Evolutionary conservation across 2,113 vertebrate genomes (phyloP).

Genomic region (pig (Sus scrofa)): T2T-Sscrofa CM000816.6:3825501-3826000

Average conservation of each 20-base stretch:
- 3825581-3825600: background rate
- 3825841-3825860: background rate
- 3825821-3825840: too few species aligned
- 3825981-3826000: background rate
- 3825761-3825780: background rate
- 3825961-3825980: background rate
- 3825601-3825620: background rate
- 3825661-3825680: background rate
- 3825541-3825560: background rate
- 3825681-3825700: accelerated
- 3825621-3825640: background rate
- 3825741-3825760: background rate
- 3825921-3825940: too few species aligned
- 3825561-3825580: background rate
- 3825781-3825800: too few species aligned
- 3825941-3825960: accelerated
- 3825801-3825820: too few species aligned
- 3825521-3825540: accelerated
- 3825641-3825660: background rate
- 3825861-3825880: background rate
- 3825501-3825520: accelerated
- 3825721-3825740: background rate
- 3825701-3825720: accelerated
- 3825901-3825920: background rate
- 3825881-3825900: background rate